Conservation (phyloP, 2,113 vertebrate genomes). For the Atractosteus spatula region DNA sequence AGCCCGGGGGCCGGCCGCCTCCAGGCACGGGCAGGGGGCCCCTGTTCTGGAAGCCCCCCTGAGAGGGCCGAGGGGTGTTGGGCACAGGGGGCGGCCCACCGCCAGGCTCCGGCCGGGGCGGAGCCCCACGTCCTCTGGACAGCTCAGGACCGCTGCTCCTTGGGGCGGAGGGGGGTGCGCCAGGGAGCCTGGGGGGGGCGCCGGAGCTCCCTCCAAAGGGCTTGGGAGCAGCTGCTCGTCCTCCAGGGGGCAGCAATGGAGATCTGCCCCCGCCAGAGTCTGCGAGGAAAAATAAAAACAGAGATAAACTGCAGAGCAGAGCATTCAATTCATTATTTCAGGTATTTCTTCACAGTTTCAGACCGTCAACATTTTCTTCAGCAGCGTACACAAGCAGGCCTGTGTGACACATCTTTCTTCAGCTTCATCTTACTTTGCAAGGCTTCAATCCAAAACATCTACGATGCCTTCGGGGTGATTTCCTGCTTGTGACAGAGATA, state of each 20-base stretch:
- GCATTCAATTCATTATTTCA: no score
- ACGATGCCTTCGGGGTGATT: no score
- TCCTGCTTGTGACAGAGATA: no score
- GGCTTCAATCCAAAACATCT: no score
- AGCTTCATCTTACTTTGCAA: no score
- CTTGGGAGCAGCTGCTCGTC: slow-evolving; percentile 66
- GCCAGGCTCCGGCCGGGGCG: slow-evolving; percentile 65
- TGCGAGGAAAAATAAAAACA: slow-evolving; percentile 41
- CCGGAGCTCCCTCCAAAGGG: slow-evolving; percentile 59
- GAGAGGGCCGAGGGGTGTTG: slow-evolving; percentile 75
- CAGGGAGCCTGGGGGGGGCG: slow-evolving; percentile 61
- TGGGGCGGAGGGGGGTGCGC: slow-evolving; percentile 45
- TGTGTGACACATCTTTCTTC: no score
- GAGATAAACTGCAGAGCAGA: background rate
- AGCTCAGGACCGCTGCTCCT: slow-evolving; percentile 62
- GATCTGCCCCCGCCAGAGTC: slow-evolving; percentile 72
- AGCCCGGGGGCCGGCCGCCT: slow-evolving; percentile 43
- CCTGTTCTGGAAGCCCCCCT: slow-evolving; percentile 58
- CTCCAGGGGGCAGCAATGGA: slow-evolving; percentile 80
- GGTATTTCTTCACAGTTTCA: no score
- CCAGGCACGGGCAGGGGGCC: slow-evolving; percentile 62
- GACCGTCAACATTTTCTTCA: no score
- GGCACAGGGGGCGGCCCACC: slow-evolving; percentile 73
- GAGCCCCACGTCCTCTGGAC: slow-evolving; percentile 65
- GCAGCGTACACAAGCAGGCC: no score